Base-by-base conservation (phyloP, 2,797 vertebrate genomes). In the Syngnathus acus region DNA sequence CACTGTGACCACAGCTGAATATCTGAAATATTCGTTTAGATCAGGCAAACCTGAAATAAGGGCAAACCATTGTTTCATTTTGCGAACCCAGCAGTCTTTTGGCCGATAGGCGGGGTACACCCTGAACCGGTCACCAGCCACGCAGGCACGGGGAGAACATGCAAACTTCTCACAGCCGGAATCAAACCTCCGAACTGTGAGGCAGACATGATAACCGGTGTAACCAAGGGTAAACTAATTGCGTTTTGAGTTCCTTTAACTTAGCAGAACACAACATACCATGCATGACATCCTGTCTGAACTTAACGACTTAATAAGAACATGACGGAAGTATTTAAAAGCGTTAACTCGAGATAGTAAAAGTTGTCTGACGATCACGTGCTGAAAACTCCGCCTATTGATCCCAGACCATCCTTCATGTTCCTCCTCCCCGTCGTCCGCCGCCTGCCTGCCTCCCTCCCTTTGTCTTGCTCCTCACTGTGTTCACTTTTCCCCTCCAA, bases 301-400 rank as follows among this genome's bases (percentile, higher is more conserved):
- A 59, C 57, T 40, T 39, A 0, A 17, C 9, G 6, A 42, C 26
- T 26, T 26, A 14, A 14, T 26, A 14, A 14, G 42, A 7, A 42
- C 59, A 13, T 26, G 19, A 32, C 7, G 54, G 17, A 57, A 32
- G 26, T 1, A 23, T 54, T 17, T 13, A 9, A 57, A 37, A 37
- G 26, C 6, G 26, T 37, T 37, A 1, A 55, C 59, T 43, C 21
- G 10, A 43, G 2, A 42, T 21, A 23, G 23, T 62, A 23, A 62
- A 62, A 14, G 60, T 16, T 62, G 13, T 8, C 14, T 26, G 4
- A 6, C 4, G 55, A 38, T 57, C 32, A 57, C 32, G 55, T 38
- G 32, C 8, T 8, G 16, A 8, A 57, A 83, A 86, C 89, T 83
- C 88, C 88, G 87, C 89, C 89, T 88, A 82, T 85, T 80, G 86